Evolutionary conservation across 2,888 invertebrate genomes (phyloP).

Genomic region (Agonopterix alstromeriana): DNA sequence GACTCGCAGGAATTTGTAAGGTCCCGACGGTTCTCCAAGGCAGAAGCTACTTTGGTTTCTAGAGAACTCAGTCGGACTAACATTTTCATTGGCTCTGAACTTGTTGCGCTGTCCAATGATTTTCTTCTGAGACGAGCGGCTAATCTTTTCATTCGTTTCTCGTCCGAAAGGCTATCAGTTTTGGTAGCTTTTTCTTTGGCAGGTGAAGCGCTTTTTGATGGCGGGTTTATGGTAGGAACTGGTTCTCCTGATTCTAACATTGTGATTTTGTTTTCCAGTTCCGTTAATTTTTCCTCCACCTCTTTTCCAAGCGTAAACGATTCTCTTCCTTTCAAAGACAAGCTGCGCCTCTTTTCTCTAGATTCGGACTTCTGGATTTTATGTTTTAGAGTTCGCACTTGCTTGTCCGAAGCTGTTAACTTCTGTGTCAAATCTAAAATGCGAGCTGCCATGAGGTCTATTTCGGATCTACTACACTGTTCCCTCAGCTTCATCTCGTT

Average conservation of each 20-base stretch:
- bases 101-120: slow-evolving; percentile 86
- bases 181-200: slow-evolving; percentile 74
- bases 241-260: slow-evolving; percentile 76
- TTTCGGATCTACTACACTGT: slow-evolving; percentile 82
- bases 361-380: slow-evolving; percentile 87
- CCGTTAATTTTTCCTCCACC: slow-evolving; percentile 89
- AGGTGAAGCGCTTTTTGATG: slow-evolving; percentile 72
- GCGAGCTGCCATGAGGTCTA: slow-evolving; percentile 87
- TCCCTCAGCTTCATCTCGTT: slow-evolving; percentile 82
- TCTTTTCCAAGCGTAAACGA: slow-evolving; percentile 88
- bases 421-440: slow-evolving; percentile 91
- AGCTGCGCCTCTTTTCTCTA: slow-evolving; percentile 86
- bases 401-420: slow-evolving; percentile 87
- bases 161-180: slow-evolving; percentile 63
- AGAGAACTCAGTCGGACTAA: slow-evolving; percentile 84
- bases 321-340: slow-evolving; percentile 89
- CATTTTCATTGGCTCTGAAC: slow-evolving; percentile 88
- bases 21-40: slow-evolving; percentile 60
- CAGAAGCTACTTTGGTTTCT: slow-evolving; percentile 85
- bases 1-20: slow-evolving; percentile 77
- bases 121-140: slow-evolving; percentile 81
- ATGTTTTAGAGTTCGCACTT: slow-evolving; percentile 86
- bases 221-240: slow-evolving; percentile 60
- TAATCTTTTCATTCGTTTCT: slow-evolving; percentile 69
- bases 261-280: slow-evolving; percentile 86